These are phyloP conservation scores for Brevimyrus niger DNA, from an alignment of 2,113 vertebrate species.

Conservation along the genomic window DNA sequence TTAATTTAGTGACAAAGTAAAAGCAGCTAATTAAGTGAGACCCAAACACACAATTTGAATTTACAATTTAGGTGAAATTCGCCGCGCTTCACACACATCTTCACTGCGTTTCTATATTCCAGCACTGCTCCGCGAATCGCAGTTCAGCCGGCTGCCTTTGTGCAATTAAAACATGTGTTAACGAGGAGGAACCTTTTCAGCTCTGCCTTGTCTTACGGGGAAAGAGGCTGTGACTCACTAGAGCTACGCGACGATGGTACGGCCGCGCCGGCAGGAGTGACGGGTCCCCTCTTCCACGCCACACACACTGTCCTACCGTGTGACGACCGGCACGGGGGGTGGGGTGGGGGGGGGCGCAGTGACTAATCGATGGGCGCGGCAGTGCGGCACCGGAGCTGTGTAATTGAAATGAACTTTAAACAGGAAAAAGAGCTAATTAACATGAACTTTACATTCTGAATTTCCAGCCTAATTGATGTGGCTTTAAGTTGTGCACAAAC, in stretches of 20 bases:
- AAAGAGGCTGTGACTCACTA: constrained; percentile 42
- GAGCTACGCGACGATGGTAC: constrained; percentile 41
- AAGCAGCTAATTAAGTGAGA: not conserved
- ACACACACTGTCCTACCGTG: constrained; percentile 6
- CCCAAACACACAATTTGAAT: not conserved
- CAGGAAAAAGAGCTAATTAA: constrained; percentile 74
- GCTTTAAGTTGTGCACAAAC: constrained; percentile 67
- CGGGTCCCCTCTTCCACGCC: constrained; percentile 27
- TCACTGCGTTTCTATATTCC: not conserved
- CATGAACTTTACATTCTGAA: constrained; percentile 74
- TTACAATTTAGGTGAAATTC: not conserved
- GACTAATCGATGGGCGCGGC: constrained; percentile 61
- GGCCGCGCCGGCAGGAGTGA: constrained; percentile 50
- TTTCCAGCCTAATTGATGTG: constrained; percentile 67
- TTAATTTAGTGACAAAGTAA: not conserved
- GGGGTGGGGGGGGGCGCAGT: constrained; percentile 37
- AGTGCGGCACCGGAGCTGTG: constrained; percentile 64
- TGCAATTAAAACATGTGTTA: constrained; percentile 24
- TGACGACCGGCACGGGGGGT: constrained; percentile 21
- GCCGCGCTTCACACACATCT: not conserved
- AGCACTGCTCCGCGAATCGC: not conserved
- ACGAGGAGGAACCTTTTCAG: constrained; percentile 38
- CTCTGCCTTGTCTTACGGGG: constrained; percentile 39
- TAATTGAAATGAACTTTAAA: constrained; percentile 94
- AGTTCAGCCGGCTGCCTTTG: not conserved